These are phyloP conservation scores for Ostrea denselamellosa DNA, from an alignment of 1,140 invertebrate genomes.

Conservation along the genomic window DNA sequence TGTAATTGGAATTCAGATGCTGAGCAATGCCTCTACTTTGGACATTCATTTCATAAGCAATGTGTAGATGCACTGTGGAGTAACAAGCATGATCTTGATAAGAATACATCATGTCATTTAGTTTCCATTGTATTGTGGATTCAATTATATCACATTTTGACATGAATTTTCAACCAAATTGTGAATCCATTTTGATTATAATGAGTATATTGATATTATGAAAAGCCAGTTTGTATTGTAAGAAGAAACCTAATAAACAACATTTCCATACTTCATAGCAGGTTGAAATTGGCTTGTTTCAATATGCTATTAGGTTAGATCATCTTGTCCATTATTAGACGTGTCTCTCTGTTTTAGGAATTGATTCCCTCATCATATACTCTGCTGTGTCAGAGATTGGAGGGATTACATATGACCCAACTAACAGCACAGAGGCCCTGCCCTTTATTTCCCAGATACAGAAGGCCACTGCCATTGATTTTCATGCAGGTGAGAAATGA, in stretches of 20 bases:
- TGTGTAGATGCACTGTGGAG: slow-evolving; percentile 33
- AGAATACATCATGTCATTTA: neutral
- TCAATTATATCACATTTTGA: too few relatives aligned
- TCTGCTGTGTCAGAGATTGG: slow-evolving; percentile 88
- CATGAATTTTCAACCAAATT: too few relatives aligned
- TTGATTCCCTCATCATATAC: slow-evolving; percentile 87
- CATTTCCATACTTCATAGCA: neutral
- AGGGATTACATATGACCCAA: slow-evolving; percentile 83
- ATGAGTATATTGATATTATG: too few relatives aligned
- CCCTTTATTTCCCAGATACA: slow-evolving; percentile 88
- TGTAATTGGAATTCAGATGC: neutral
- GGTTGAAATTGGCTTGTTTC: neutral
- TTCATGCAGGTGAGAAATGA: slow-evolving; percentile 82
- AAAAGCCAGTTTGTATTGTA: neutral
- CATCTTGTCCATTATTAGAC: neutral
- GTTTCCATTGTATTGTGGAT: neutral
- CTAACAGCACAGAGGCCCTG: slow-evolving; percentile 80
- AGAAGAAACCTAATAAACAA: neutral
- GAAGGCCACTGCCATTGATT: slow-evolving; percentile 88
- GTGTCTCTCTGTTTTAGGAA: slow-evolving; percentile 62
- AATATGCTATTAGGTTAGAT: neutral
- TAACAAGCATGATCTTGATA: slow-evolving; percentile 20
- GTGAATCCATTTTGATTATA: too few relatives aligned
- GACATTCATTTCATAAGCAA: slow-evolving; percentile 1
- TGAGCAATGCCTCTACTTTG: neutral